Evolutionary conservation across 2,113 vertebrate species (phyloP), one percentile per base, ranked within the genome.

Genomic region (Bettongia penicillata): DNA sequence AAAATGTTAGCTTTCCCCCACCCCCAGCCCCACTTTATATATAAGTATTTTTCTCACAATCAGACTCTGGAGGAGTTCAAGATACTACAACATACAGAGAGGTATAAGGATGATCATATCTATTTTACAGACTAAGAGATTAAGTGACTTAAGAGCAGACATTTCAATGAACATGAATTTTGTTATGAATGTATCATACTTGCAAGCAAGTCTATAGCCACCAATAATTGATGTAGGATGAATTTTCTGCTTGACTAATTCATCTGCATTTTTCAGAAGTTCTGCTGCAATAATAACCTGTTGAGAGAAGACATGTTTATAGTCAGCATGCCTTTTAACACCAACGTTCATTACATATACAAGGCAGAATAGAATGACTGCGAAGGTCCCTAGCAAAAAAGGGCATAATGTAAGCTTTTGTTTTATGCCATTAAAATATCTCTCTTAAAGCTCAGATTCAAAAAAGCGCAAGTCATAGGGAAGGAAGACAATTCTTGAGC

Each of bases 201-300:
- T 99, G 99, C 99, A 99, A 95, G 99, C 99, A 98, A 99, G 99
- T 84, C 99, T 99, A 97, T 99, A 99, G 97, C 99, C 99, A 96
- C 99, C 99, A 94, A 99, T 99, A 94, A 99, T 98, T 37, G 99
- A 99, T 0, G 99, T 99, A 94, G 99, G 99, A 96, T 99, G 99
- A 96, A 99, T 99, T 98, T 98, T 99, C 99, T 99, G 99, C 97
- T 99, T 99, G 95, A 99, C 99, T 90, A 99, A 98, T 95, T 99
- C 99, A 98, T 99, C 99, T 8, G 99, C 99, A 91, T 99, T 99
- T 98, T 99, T 99, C 0, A 99, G 98, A 89, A 99, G 98, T 96
- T 99, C 99, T 92, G 99, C 99, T 91, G 99, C 99, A 97, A 99
- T 99, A 96, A 99, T 99, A 37, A 99, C 99, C 99, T 99, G 91